Evolutionary conservation across 2,113 vertebrate species (phyloP), one percentile per base, ranked within the genome.

Genomic region (Panurus biarmicus): DNA sequence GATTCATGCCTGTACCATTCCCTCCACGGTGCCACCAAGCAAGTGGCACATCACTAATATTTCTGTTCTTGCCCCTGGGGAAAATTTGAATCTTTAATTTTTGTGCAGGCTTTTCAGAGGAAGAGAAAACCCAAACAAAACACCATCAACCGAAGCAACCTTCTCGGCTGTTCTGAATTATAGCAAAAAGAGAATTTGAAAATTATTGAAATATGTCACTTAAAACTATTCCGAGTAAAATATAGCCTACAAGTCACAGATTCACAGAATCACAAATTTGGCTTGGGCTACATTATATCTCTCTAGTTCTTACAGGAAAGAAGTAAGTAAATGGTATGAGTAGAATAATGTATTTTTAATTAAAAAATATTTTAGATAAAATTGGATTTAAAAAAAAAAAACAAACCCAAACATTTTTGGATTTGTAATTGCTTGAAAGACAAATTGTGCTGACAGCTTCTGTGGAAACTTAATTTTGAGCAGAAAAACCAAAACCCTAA

Each of bases 1-100:
- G 92, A 93, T 91, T 89, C 84, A 94, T 97, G 94, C 64, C 67
- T 95, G 35, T 61, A 96, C 95, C 72, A 2, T 91, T 90, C 48
- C 64, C 93, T 95, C 95, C 90, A 91, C 18, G 0, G 69, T 87
- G 95, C 94, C 91, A 89, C 87, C 85, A 96, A 93, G 87, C 89
- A 94, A 92, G 81, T 91, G 84, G 95, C 58, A 95, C 90, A 54
- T 93, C 74, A 48, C 67, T 93, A 77, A 73, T 97, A 95, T 84
- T 94, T 88, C 89, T 94, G 6, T 77, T 77, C 79, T 70, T 74
- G 82, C 69, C 86, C 91, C 47, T 2, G 6, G 33, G 73, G 65
- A 92, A 89, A 81, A 54, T 71, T 8, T 66, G 42, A 88, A 61
- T 85, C 62, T 65, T 79, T 73, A 50, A 35, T 14, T 77, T 84